Percentiles rank a stretch among this genome's conserved stretches.
Conservation (phyloP, 1,140 invertebrate genomes). For the Aphis craccivora region DNA sequence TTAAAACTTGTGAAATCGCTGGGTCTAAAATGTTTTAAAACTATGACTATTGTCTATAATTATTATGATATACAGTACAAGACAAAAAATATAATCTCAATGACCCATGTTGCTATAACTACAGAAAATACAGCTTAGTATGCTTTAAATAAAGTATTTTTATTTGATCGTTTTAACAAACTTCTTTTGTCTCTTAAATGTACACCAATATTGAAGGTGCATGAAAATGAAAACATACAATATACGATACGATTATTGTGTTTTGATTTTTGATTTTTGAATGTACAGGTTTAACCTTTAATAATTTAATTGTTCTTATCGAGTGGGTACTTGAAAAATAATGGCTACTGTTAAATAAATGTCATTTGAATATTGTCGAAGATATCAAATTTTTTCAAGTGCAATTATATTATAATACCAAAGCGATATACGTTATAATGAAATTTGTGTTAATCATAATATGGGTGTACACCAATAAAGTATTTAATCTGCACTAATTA, state of each 20-base stretch:
- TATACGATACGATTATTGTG: background rate
- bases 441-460: background rate
- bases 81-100: background rate
- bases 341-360: background rate
- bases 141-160: background rate
- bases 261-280: background rate
- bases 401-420: background rate
- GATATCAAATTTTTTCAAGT: background rate
- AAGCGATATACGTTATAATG: background rate
- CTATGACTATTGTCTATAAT: background rate
- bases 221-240: background rate
- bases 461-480: background rate
- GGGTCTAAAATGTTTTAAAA: background rate
- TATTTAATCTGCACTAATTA: background rate
- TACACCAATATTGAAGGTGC: background rate
- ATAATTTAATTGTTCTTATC: background rate
- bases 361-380: background rate
- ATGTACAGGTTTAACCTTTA: background rate
- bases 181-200: background rate
- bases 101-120: too few relatives aligned
- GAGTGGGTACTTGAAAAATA: background rate
- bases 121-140: background rate
- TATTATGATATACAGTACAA: background rate
- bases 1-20: background rate
- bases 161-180: background rate